A percentile compares a stretch with the other conserved stretches of the same genome.
These are phyloP conservation scores for Apamea anceps DNA, from an alignment of 2,888 invertebrate species.

Conservation along the genomic window DNA sequence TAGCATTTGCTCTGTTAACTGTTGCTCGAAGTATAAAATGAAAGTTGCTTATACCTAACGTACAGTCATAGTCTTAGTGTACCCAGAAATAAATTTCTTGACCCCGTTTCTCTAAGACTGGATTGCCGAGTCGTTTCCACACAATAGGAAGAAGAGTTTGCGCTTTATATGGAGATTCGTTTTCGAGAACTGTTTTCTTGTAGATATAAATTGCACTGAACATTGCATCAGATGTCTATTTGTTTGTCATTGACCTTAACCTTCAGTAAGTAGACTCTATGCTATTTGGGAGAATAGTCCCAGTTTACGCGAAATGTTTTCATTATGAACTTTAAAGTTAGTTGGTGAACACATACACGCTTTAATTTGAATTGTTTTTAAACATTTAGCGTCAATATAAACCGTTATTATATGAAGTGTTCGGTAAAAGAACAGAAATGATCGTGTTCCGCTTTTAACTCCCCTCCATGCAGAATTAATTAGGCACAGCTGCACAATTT, in stretches of 20 bases:
- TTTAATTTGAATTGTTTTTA: constrained; percentile 11
- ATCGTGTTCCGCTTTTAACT: constrained; percentile 47
- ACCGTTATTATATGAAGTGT: constrained; percentile 40
- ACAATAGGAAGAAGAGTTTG: constrained; percentile 66
- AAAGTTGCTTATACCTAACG: constrained; percentile 60
- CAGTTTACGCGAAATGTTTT: background rate
- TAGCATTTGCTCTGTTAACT: constrained; percentile 39
- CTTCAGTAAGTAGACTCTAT: constrained; percentile 11
- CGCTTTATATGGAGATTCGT: constrained; percentile 50
- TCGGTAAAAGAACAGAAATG: constrained; percentile 48
- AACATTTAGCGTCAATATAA: constrained; percentile 23
- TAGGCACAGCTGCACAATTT: constrained; percentile 56
- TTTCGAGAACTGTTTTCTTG: constrained; percentile 33
- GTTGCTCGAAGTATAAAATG: constrained; percentile 58
- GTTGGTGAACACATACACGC: background rate
- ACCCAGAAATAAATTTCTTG: constrained; percentile 67
- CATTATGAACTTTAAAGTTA: background rate
- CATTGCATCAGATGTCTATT: constrained; percentile 19
- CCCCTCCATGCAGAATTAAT: constrained; percentile 56
- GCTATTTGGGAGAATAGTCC: background rate
- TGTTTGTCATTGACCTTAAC: constrained; percentile 16
- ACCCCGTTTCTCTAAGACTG: constrained; percentile 65
- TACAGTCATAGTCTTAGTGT: constrained; percentile 50
- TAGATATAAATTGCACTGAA: constrained; percentile 7
- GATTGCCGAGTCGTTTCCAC: constrained; percentile 62